These are phyloP conservation scores for Drosophila falleni DNA, from an alignment of 2,888 invertebrate species.

Conservation along the genomic window DNA sequence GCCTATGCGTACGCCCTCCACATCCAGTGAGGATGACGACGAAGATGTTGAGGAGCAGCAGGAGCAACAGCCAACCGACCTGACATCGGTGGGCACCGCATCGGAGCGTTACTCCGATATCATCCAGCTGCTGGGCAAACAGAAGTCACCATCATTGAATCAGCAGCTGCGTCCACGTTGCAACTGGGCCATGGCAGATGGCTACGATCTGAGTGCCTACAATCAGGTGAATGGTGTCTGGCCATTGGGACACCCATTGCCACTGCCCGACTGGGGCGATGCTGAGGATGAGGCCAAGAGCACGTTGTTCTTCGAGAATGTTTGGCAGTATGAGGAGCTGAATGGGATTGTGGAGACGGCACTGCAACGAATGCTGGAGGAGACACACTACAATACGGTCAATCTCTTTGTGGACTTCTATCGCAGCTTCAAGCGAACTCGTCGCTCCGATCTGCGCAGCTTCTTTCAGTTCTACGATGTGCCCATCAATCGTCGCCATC, in stretches of 20 bases:
- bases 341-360: slow-evolving; percentile 92
- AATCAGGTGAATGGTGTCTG: slow-evolving; percentile 87
- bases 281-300: slow-evolving; percentile 82
- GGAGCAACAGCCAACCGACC: slow-evolving; percentile 59
- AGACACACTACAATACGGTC: slow-evolving; percentile 95
- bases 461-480: slow-evolving; percentile 92
- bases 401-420: slow-evolving; percentile 91
- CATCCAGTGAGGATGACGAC: slow-evolving; percentile 76
- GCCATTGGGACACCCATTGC: slow-evolving; percentile 90
- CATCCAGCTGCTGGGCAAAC: slow-evolving; percentile 64
- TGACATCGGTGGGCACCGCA: slow-evolving; percentile 82
- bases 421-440: slow-evolving; percentile 88
- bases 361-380: slow-evolving; percentile 92
- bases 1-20: slow-evolving; percentile 59
- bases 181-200: slow-evolving; percentile 83
- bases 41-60: slow-evolving; percentile 51
- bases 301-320: slow-evolving; percentile 85
- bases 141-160: slow-evolving; percentile 27
- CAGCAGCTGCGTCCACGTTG: slow-evolving; percentile 14
- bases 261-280: slow-evolving; percentile 91
- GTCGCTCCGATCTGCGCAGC: slow-evolving; percentile 89
- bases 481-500: slow-evolving; percentile 91
- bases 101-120: slow-evolving; percentile 83
- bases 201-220: slow-evolving; percentile 85
- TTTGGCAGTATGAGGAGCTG: slow-evolving; percentile 91